Base-by-base conservation (phyloP, 2,797 vertebrate genomes). In the Neomorphus geoffroyi region DNA sequence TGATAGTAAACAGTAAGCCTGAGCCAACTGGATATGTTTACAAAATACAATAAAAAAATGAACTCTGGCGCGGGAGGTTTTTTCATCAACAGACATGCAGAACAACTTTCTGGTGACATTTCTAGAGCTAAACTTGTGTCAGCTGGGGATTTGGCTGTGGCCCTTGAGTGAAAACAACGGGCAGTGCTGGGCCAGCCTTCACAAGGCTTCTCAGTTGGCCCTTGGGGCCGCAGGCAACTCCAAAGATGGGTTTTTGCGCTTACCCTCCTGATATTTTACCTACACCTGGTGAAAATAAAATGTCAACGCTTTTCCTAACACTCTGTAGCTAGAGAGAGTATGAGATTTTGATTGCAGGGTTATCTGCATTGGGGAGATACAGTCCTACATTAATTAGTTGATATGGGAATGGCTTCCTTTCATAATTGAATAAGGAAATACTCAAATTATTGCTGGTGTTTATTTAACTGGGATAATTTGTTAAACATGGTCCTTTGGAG, bases 91-190 rank as follows among this genome's bases (percentile, higher is more conserved):
- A 87, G 83, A 43, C 4, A 0, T 37, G n/a, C 48, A 74, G 92
- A 93, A 56, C 53, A 90, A 92, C 58, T 90, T 96, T 96, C 92
- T 94, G 95, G 90, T 43, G 46, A 94, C 93, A 91, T 74, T 92
- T 80, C 80, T 88, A n/a, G 78, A 56, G 74, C 71, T 92, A 74
- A 85, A 72, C 35, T 86, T 43, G 61, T 71, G 85, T 95, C 90
- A 91, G 73, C 24, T 8, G 16, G 64, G 66, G 64, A 72, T 89
- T 82, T 2, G 0, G 62, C 67, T 27, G 45, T 28, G 41, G 79
- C 71, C 50, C 53, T 33, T 2, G 46, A 81, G 58, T 46, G 88
- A 91, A 88, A 95, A 89, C 80, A 93, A 56, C 1, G 1, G 35
- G 9, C 82, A 84, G 67, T 0, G 7, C 53, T 33, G 66, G 79